Evolutionary conservation across 2,888 invertebrate genomes (phyloP).

Genomic region (Caenorhabditis parvicauda): DNA sequence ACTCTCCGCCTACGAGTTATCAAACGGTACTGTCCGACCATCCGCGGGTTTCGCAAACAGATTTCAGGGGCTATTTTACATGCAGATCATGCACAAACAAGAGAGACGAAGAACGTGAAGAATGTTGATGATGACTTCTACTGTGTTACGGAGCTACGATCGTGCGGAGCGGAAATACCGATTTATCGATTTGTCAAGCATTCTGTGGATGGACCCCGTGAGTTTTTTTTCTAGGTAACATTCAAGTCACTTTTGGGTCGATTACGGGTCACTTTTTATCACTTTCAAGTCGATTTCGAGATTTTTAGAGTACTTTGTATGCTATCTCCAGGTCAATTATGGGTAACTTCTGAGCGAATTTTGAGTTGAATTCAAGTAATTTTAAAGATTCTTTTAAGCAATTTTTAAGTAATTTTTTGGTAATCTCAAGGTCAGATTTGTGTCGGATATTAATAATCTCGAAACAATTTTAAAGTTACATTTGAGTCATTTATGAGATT

Average conservation of each 20-base stretch:
- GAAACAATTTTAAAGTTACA: too few relatives aligned
- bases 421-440: too few relatives aligned
- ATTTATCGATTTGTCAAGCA: slow-evolving; percentile 30
- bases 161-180: slow-evolving; percentile 40
- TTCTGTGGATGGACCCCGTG: slow-evolving; percentile 21
- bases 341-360: too few relatives aligned
- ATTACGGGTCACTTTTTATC: background rate
- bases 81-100: slow-evolving; percentile 14
- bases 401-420: too few relatives aligned
- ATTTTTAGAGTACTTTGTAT: too few relatives aligned
- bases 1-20: background rate
- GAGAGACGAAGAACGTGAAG: slow-evolving; percentile 14
- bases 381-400: too few relatives aligned
- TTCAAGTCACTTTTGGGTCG: background rate
- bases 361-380: too few relatives aligned
- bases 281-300: too few relatives aligned
- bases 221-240: background rate
- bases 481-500: too few relatives aligned
- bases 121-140: slow-evolving; percentile 34
- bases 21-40: slow-evolving; percentile 14
- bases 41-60: slow-evolving; percentile 20
- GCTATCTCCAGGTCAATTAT: too few relatives aligned
- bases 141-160: slow-evolving; percentile 20
- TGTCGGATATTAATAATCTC: too few relatives aligned
- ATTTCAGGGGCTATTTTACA: slow-evolving; percentile 25